These are phyloP conservation scores for Dendrocincla fuliginosa DNA, from an alignment of 2,797 vertebrate species.

Conservation along the genomic window DNA sequence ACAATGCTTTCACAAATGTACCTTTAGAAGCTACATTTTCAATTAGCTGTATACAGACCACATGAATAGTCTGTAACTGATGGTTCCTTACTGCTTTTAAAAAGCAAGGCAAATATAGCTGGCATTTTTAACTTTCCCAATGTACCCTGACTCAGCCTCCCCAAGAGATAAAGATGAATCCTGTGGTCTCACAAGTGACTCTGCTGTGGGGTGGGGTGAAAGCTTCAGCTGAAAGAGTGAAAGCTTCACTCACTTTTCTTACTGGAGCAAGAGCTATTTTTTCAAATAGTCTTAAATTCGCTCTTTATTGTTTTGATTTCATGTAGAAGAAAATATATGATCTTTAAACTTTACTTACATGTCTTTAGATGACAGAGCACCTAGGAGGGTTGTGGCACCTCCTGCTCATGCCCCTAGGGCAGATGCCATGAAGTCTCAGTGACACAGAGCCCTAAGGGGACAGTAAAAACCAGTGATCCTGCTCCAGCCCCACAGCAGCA, in stretches of 20 bases:
- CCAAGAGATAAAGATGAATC: background rate
- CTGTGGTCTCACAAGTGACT: background rate
- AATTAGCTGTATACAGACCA: background rate
- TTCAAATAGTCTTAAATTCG: background rate
- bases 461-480: background rate
- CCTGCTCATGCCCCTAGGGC: background rate
- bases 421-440: background rate
- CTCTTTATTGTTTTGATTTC: background rate
- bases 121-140: background rate
- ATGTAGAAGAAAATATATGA: background rate
- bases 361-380: background rate
- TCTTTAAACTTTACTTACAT: background rate
- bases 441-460: background rate
- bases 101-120: background rate
- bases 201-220: background rate
- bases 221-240: background rate
- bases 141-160: background rate
- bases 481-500: background rate
- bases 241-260: background rate
- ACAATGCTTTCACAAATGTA: background rate
- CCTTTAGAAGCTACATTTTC: background rate
- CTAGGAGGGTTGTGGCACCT: background rate
- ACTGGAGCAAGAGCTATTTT: background rate
- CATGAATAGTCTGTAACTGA: background rate
- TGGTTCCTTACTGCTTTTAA: background rate